Evolutionary conservation across 1,140 invertebrate genomes (phyloP).

Genomic region (Stratiolaelaps scimitus): DNA sequence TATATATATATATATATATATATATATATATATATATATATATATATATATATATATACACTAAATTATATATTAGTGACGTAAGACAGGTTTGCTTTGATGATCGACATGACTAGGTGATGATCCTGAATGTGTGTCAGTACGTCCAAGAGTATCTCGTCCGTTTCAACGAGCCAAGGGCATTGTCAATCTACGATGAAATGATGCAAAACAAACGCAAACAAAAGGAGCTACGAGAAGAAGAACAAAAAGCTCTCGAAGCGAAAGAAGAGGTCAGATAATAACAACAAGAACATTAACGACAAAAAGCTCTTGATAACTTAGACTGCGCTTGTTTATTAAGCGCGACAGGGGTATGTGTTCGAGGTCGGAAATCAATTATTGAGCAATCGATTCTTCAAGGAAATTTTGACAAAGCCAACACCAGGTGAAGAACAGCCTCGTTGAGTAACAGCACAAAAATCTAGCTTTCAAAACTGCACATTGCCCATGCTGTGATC

Average conservation of each 20-base stretch:
- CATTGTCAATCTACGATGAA: slow-evolving; percentile 65
- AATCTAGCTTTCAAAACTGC: too few relatives aligned
- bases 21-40: too few relatives aligned
- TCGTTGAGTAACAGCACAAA: too few relatives aligned
- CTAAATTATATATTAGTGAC: too few relatives aligned
- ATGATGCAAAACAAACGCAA: slow-evolving; percentile 56
- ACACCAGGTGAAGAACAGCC: slow-evolving; percentile 29
- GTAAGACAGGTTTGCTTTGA: too few relatives aligned
- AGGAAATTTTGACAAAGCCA: slow-evolving; percentile 33
- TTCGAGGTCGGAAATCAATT: slow-evolving; percentile 30
- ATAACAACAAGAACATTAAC: slow-evolving; percentile 49
- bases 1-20: too few relatives aligned
- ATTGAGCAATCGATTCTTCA: slow-evolving; percentile 31
- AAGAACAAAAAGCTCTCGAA: slow-evolving; percentile 45
- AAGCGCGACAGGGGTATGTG: too few relatives aligned
- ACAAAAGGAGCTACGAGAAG: slow-evolving; percentile 42
- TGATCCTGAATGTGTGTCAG: slow-evolving; percentile 60
- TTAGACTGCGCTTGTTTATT: too few relatives aligned
- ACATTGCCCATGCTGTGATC: too few relatives aligned
- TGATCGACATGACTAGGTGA: too few relatives aligned
- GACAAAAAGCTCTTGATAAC: too few relatives aligned
- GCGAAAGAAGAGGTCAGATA: slow-evolving; percentile 49
- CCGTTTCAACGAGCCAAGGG: slow-evolving; percentile 56
- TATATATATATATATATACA: too few relatives aligned
- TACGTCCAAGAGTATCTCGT: slow-evolving; percentile 55